These are phyloP conservation scores for Aythya baeri DNA, from an alignment of 2,113 vertebrate species.

Conservation along the genomic window DNA sequence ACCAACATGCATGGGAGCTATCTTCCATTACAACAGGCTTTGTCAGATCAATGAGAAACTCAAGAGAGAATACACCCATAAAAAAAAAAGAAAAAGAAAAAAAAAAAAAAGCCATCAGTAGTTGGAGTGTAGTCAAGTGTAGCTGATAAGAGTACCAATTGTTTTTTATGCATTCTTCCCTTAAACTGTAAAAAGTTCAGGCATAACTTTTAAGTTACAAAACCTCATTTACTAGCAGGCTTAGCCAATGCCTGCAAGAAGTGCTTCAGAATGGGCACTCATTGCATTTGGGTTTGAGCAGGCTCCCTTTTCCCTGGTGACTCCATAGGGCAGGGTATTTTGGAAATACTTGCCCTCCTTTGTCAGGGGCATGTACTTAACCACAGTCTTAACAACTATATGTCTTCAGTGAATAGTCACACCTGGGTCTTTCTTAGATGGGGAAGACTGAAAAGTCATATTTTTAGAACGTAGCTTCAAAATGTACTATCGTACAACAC, in stretches of 20 bases:
- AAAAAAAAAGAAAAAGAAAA: not conserved
- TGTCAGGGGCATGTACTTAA: not conserved
- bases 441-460: not conserved
- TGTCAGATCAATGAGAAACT: not conserved
- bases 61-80: not conserved
- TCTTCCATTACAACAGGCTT: not conserved
- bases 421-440: not conserved
- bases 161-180: not conserved
- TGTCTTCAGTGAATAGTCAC: not conserved
- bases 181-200: not conserved
- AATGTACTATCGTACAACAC: not conserved
- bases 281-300: not conserved
- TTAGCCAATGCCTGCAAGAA: not conserved
- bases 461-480: not conserved
- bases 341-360: not conserved
- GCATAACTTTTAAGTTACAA: not conserved
- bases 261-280: not conserved
- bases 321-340: not conserved
- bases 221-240: not conserved
- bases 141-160: not conserved
- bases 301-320: not conserved
- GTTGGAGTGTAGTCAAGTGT: not conserved
- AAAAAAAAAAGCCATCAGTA: not conserved
- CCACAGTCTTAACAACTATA: not conserved
- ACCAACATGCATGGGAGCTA: not conserved